Evolutionary conservation across 2,797 vertebrate species (phyloP).

Genomic region (Linurgus olivaceus): DNA sequence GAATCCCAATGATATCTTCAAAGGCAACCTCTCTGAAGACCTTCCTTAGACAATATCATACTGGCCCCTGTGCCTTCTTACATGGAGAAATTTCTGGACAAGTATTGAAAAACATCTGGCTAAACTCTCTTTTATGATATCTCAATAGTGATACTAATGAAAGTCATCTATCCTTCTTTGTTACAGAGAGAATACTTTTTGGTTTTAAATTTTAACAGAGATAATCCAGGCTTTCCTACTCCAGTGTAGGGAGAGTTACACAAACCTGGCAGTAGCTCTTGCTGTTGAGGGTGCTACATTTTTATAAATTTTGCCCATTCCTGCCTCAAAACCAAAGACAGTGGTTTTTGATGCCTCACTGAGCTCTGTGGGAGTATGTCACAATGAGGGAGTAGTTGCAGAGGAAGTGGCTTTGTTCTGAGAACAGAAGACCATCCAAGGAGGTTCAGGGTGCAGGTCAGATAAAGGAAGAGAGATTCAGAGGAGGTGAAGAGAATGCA

Average conservation of each 20-base stretch:
- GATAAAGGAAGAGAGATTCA: background rate
- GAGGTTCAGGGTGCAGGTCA: background rate
- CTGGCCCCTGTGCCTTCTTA: background rate
- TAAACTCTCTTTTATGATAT: background rate
- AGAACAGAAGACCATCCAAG: background rate
- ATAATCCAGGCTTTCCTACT: background rate
- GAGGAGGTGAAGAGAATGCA: background rate
- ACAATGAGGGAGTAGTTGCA: background rate
- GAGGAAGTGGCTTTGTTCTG: background rate
- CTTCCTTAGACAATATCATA: background rate
- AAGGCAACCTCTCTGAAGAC: background rate
- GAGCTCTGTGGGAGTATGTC: background rate
- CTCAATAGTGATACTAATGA: background rate
- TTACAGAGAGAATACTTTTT: background rate
- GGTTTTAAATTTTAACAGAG: background rate
- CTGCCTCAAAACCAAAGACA: background rate
- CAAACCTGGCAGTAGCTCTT: background rate
- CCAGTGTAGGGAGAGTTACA: fast-evolving
- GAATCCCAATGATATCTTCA: background rate
- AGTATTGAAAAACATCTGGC: background rate
- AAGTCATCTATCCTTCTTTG: background rate
- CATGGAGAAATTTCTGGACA: background rate
- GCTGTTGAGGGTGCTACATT: background rate
- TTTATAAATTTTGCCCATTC: background rate
- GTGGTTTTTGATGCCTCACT: background rate